phyloP scores from a whole-genome alignment of 2,888 invertebrate species.

The Cheilosia grossa region DNA sequence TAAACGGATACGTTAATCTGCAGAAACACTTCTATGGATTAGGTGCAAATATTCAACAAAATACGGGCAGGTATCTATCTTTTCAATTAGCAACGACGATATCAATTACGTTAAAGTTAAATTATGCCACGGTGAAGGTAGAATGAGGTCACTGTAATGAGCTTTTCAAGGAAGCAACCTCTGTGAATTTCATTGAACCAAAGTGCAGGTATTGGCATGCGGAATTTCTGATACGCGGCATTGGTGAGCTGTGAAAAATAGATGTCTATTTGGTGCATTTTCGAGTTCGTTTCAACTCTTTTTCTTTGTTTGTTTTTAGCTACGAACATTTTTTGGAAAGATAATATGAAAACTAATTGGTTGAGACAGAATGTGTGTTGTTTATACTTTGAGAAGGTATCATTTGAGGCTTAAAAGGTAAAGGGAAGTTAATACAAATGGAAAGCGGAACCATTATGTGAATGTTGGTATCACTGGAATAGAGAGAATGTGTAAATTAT shows the following conservation, averaged over 20 bases:
- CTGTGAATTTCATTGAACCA: constrained; percentile 34
- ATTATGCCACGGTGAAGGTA: constrained; percentile 35
- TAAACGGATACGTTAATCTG: constrained; percentile 7
- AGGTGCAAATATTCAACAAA: constrained; percentile 2
- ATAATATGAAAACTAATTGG: no score
- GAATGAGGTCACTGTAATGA: constrained; percentile 49
- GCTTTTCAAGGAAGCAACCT: constrained; percentile 48
- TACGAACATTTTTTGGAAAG: no score
- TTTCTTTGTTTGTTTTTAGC: no score
- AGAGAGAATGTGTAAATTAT: no score
- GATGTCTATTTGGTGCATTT: background rate
- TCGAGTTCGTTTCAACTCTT: no score
- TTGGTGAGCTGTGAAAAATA: constrained; percentile 9
- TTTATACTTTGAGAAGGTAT: no score
- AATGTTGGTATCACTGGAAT: no score
- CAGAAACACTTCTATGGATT: background rate
- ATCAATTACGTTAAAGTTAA: constrained; percentile 39
- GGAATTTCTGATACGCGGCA: constrained; percentile 10
- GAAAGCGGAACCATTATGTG: no score
- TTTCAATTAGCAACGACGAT: constrained; percentile 37
- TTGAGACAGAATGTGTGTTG: no score
- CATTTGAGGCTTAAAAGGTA: no score
- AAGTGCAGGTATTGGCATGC: constrained; percentile 21
- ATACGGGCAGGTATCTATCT: background rate
- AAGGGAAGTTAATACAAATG: no score